A percentile compares a stretch with the other conserved stretches of the same genome.
phyloP scores from a whole-genome alignment of 1,140 invertebrate genomes.

The Ceratitis capitata region DNA sequence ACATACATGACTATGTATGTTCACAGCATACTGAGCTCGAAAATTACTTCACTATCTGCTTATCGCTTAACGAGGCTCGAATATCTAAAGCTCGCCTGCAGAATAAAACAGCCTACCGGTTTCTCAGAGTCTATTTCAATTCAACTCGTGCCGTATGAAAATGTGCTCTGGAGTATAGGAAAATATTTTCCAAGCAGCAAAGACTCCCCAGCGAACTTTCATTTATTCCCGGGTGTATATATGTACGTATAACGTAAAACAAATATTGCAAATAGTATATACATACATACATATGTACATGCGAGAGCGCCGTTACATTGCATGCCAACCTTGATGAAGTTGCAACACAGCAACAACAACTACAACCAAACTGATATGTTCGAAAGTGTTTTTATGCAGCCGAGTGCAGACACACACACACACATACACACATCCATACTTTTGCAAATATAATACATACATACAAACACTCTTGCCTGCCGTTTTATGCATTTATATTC shows the following conservation, averaged over 20 bases:
- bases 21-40: too few species aligned
- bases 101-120: too few species aligned
- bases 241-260: too few species aligned
- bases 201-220: not conserved
- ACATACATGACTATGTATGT: too few species aligned
- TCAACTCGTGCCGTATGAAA: too few species aligned
- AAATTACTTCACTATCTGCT: too few species aligned
- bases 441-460: not conserved
- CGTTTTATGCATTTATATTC: conserved; percentile 1
- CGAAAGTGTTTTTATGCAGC: not conserved
- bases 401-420: not conserved
- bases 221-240: not conserved
- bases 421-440: not conserved
- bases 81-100: too few species aligned
- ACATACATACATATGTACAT: not conserved
- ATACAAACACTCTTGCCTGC: not conserved
- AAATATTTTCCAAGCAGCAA: not conserved
- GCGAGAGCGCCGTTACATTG: not conserved
- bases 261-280: not conserved
- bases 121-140: too few species aligned
- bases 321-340: not conserved
- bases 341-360: too few species aligned
- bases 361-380: not conserved
- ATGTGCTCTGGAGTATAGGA: too few species aligned
- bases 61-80: too few species aligned